phyloP scores from a whole-genome alignment of 35 echinoderm and acorn worm genomes.

The Diadema setosum region DNA sequence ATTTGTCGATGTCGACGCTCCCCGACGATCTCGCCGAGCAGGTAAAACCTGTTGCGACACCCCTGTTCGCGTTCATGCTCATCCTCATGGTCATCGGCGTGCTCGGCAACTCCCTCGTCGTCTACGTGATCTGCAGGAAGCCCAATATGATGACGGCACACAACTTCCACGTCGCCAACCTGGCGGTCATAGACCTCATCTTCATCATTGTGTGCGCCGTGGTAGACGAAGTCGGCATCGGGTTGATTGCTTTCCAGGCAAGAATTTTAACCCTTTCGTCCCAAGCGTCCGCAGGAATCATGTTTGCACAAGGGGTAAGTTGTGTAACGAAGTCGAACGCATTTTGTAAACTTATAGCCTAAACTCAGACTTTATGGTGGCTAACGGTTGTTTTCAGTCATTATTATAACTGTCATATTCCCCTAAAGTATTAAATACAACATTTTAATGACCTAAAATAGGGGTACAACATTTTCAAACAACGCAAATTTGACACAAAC shows the following conservation, averaged over 20 bases:
- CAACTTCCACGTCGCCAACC: not conserved
- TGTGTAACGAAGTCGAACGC: too few species aligned
- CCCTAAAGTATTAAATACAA: too few species aligned
- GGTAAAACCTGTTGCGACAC: not conserved
- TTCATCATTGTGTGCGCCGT: not conserved
- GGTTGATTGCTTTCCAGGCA: not conserved
- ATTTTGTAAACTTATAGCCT: too few species aligned
- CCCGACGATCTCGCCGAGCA: not conserved
- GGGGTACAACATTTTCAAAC: too few species aligned
- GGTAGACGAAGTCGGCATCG: not conserved
- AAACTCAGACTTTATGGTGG: too few species aligned
- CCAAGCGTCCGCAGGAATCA: not conserved
- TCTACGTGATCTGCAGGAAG: not conserved
- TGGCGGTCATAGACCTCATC: not conserved
- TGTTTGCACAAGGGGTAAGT: not conserved
- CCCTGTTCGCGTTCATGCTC: not conserved
- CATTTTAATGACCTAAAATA: too few species aligned
- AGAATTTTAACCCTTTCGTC: not conserved
- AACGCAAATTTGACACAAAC: too few species aligned
- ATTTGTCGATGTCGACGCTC: not conserved
- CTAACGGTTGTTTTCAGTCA: too few species aligned
- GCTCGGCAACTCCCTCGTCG: not conserved
- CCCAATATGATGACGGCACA: not conserved
- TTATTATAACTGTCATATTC: too few species aligned
- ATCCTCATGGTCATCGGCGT: not conserved